Base-by-base conservation (phyloP, 2,113 vertebrate genomes). In the Thunnus thynnus region DNA sequence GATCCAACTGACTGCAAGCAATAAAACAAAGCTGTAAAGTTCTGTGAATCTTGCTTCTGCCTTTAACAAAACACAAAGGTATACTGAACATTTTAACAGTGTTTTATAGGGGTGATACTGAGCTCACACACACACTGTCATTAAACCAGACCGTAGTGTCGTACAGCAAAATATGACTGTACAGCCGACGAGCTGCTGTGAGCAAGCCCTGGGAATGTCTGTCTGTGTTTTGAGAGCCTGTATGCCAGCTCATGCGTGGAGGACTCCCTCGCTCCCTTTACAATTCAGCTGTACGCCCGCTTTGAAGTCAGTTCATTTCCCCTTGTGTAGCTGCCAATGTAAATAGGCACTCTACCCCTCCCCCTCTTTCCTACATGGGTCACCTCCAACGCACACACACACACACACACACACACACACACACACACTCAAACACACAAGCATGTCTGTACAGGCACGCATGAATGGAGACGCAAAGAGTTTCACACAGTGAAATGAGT, bases 291-390 rank as follows among this genome's bases (percentile, higher is more conserved):
- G 83, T 84, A 83, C 84, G 76, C 74, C 73, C 2, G 83, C 96
- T 97, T 96, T 96, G 95, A 97, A 96, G 95, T 94, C 92, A 84
- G 94, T 94, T 95, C 91, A 87, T 84, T 95, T 94, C 94, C 92
- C 91, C 94, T 94, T 93, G 90, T 91, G 88, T 71, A 85, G 86
- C 91, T 95, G 96, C 95, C 96, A 97, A 94, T 78, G 89, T 95
- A 96, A 97, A 97, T 86, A 94, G 73, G 56, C 85, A 36, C 88
- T 86, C 81, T 72, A 70, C 80, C 76, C 88, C 80, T 57, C 87
- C 83, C 88, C 72, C 72, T 82, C 83, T 81, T 90, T 89, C 83
- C 93, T 89, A 83, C 88, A 89, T 75, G 88, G 94, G 94, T 94
- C 92, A 92, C 92, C 90, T 93, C 91, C 76, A 91, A 80, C 61